Conservation (phyloP, 2,888 invertebrate genomes). For the Allygus modestus region DNA sequence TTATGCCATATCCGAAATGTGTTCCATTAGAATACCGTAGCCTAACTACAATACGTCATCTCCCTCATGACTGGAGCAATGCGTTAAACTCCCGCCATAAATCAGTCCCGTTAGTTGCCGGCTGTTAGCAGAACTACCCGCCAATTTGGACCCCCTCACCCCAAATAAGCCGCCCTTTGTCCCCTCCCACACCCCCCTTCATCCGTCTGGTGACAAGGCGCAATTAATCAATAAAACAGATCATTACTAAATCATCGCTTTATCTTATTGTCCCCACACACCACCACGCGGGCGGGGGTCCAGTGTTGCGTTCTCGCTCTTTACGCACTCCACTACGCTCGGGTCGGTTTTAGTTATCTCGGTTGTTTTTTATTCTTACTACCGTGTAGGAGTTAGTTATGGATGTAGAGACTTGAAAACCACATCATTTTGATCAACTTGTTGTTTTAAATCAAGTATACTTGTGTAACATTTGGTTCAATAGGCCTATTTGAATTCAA, state of each 20-base stretch:
- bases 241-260: slow-evolving; percentile 57
- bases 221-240: slow-evolving; percentile 59
- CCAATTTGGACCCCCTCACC: slow-evolving; percentile 53
- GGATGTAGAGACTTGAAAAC: too few species aligned
- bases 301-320: not conserved
- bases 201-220: slow-evolving; percentile 12
- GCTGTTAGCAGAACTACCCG: slow-evolving; percentile 59
- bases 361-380: not conserved
- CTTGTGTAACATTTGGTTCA: too few species aligned
- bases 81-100: slow-evolving; percentile 14
- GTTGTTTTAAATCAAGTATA: too few species aligned
- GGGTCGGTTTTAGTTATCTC: not conserved
- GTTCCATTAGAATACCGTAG: too few species aligned
- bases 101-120: slow-evolving; percentile 20
- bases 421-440: too few species aligned
- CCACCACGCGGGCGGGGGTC: not conserved
- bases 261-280: slow-evolving; percentile 53
- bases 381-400: too few species aligned
- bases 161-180: slow-evolving; percentile 60
- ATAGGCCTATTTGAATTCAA: too few species aligned
- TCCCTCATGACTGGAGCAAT: not conserved
- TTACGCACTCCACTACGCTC: not conserved
- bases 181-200: not conserved
- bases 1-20: too few species aligned
- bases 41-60: not conserved